Evolutionary conservation across 2,888 invertebrate genomes (phyloP).

Genomic region (Spisula solida): DNA sequence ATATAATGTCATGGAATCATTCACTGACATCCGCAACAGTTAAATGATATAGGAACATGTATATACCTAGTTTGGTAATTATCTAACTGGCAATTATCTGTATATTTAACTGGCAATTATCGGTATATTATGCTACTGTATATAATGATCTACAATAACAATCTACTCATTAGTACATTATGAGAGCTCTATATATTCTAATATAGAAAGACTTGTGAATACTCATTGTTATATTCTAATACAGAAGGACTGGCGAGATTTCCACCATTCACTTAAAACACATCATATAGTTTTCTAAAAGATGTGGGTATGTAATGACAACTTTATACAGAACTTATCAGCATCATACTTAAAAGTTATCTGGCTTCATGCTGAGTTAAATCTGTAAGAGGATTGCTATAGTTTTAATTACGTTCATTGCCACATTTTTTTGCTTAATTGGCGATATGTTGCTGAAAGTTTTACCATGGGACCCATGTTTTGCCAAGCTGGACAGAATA

Average conservation of each 20-base stretch:
- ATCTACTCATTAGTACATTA: constrained; percentile 12
- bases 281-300: background rate
- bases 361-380: background rate
- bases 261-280: background rate
- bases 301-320: background rate
- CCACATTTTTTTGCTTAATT: background rate
- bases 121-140: background rate
- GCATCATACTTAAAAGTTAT: background rate
- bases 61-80: background rate
- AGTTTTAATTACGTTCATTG: background rate
- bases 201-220: background rate
- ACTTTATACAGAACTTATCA: background rate
- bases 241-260: background rate
- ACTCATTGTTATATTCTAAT: background rate
- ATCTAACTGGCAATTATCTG: background rate
- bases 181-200: background rate
- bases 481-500: background rate
- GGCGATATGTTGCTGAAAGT: background rate
- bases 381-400: background rate
- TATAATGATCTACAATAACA: background rate
- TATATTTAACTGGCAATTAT: background rate
- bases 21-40: background rate
- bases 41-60: background rate
- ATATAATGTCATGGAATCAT: background rate
- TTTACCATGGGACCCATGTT: background rate